Evolutionary conservation across 2,113 vertebrate genomes (phyloP).

Genomic region (Peromyscus californicus): DNA sequence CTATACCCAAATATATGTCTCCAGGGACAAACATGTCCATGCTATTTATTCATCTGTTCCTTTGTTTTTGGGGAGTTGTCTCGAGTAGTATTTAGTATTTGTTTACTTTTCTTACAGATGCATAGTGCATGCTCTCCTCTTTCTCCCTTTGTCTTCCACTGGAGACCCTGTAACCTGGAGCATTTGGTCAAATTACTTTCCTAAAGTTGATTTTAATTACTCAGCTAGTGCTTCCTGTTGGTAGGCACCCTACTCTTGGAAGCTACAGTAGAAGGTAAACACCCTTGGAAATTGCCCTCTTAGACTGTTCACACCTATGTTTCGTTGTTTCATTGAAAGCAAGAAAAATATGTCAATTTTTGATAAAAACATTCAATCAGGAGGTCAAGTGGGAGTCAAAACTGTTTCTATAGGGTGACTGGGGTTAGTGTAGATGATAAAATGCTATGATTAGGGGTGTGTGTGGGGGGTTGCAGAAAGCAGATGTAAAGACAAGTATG

Average conservation of each 20-base stretch:
- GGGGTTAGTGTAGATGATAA: too few relatives aligned
- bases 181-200: not conserved
- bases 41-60: not conserved
- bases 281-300: not conserved
- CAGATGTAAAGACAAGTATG: not conserved
- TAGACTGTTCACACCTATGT: not conserved
- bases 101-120: conserved; percentile 23
- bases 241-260: not conserved
- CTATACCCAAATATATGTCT: not conserved
- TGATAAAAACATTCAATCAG: not conserved
- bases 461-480: not conserved
- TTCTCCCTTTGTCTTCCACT: not conserved
- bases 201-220: not conserved
- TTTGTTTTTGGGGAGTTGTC: not conserved
- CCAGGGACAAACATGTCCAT: not conserved
- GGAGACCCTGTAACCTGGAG: not conserved
- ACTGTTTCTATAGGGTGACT: not conserved
- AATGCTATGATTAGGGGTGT: not conserved
- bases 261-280: not conserved
- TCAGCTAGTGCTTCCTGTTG: not conserved
- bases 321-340: not conserved
- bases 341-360: not conserved
- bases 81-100: not conserved
- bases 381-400: not conserved
- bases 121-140: not conserved